Base-by-base conservation (phyloP, 2,888 invertebrate species). In the Agrypnus murinus region DNA sequence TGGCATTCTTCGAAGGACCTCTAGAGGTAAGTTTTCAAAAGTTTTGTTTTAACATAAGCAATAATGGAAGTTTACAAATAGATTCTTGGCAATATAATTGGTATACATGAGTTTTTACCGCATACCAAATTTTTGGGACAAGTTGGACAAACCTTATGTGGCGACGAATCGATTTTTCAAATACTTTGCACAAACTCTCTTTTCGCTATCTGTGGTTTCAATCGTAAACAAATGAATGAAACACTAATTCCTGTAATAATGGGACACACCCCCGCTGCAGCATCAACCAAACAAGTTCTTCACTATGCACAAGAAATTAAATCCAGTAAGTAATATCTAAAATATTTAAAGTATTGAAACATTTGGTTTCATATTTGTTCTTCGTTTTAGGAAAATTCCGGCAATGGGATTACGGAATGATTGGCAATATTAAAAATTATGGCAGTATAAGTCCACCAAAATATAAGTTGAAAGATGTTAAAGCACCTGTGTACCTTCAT, bases 151-250 rank as follows among this genome's bases (percentile, higher is more conserved):
- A 65, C 86, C 0, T 70, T 89, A 0, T 93, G 93, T 77, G 85
- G 86, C 55, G 89, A 89, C 74, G 87, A 88, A 8, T 87, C 87
- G 0, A 67, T 86, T 2, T 87, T 87, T 60, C 90, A 88, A 73
- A 88, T 85, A 1, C 77, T 93, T 3, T 94, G 94, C 82, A 87
- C 87, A 46, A 92, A 91, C 79, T 83, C 92, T 0, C 77, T 94
- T 3, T 93, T 93, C 81, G 82, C 93, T 4, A 77, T 94, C 1
- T 87, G 86, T 2, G 92, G 92, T 9, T 90, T 87, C 5, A 25
- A 25, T 78, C 86, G 86, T 46, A 84, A 84, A 8, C 90, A 91
- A 81, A 84, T 88, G 36, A 88, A 89, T 77, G 78, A 83, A 78
- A 77, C 75, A 9, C 60, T 75, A 50, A 58, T 78, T 10, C 73